Conservation (phyloP, 1,140 invertebrate species). For the Sitobion miscanthi region DNA sequence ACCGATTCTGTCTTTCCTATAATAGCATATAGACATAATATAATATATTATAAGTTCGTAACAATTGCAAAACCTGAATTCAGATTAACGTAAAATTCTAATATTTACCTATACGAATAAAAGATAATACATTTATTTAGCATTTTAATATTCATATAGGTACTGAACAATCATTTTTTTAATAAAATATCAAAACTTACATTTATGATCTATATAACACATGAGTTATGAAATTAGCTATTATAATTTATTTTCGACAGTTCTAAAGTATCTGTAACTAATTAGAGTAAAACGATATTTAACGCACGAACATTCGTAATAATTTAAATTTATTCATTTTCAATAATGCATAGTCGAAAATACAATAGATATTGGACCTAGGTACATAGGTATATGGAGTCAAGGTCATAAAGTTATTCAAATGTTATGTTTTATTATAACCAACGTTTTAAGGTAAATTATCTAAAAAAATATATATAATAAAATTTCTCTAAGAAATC, state of each 20-base stretch:
- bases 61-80: not conserved
- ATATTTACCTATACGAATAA: not conserved
- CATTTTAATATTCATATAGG: not conserved
- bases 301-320: not conserved
- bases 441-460: not conserved
- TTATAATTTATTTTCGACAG: not conserved
- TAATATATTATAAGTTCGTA: too few relatives aligned
- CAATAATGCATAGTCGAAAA: not conserved
- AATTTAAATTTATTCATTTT: conserved; percentile 19
- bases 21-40: too few relatives aligned
- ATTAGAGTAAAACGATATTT: not conserved
- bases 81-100: not conserved
- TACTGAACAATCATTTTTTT: not conserved
- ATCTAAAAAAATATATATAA: not conserved
- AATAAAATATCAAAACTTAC: not conserved
- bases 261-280: conserved; percentile 13
- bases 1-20: not conserved
- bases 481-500: not conserved
- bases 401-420: conserved; percentile 12
- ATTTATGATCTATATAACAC: not conserved
- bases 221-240: conserved; percentile 8
- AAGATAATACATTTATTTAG: not conserved
- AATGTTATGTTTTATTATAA: not conserved
- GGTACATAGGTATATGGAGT: not conserved
- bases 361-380: not conserved